Evolutionary conservation across 2,888 invertebrate species (phyloP).

Genomic region (Cabera pusaria): DNA sequence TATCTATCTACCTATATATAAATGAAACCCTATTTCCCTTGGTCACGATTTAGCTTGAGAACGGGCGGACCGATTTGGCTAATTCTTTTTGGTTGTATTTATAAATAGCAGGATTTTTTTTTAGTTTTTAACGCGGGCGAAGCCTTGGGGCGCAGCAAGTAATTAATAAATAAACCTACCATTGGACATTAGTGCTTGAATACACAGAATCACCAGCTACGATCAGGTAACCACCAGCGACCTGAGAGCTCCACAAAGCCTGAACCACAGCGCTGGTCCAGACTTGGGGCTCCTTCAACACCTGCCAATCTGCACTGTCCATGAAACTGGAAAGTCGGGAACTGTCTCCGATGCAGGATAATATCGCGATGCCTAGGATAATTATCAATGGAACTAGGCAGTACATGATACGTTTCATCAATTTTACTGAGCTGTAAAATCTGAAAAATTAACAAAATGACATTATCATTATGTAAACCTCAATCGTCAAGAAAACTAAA

Average conservation of each 20-base stretch:
- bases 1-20: too few relatives aligned
- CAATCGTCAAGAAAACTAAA: too few relatives aligned
- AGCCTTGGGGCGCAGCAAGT: too few relatives aligned
- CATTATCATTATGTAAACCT: neutral
- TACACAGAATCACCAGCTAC: conserved; percentile 63
- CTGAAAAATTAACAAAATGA: conserved; percentile 44
- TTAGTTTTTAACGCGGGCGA: too few relatives aligned
- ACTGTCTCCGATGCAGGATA: conserved; percentile 42
- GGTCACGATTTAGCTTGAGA: too few relatives aligned
- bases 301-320: conserved; percentile 43
- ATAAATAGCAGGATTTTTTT: too few relatives aligned
- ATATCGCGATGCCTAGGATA: conserved; percentile 40
- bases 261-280: conserved; percentile 63
- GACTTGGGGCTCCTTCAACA: conserved; percentile 48
- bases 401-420: conserved; percentile 63
- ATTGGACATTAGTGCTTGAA: conserved; percentile 56
- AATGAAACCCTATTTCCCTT: too few relatives aligned
- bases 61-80: too few relatives aligned
- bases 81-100: too few relatives aligned
- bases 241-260: conserved; percentile 58
- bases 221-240: conserved; percentile 64
- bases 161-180: conserved; percentile 43
- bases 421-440: conserved; percentile 63
- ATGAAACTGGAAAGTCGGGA: conserved; percentile 38
- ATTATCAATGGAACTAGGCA: conserved; percentile 47